Percentiles rank a stretch among this genome's conserved stretches.
Conservation (phyloP, 2,888 invertebrate genomes). For the Coelogynopora nodosa region DNA sequence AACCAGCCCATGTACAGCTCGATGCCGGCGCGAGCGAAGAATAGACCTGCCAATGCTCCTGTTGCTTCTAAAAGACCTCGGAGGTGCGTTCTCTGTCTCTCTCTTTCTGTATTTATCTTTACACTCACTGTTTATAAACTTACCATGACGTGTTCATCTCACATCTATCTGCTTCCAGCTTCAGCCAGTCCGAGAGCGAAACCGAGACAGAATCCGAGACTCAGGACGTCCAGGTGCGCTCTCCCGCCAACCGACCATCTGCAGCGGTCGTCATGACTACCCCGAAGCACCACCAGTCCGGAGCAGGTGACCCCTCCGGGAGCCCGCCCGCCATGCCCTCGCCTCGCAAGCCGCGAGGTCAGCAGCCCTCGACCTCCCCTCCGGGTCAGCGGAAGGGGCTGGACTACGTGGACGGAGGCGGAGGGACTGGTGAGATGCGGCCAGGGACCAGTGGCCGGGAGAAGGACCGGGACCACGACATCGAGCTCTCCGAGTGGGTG, state of each 20-base stretch:
- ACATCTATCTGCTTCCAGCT: background rate
- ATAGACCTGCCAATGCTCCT: too few relatives aligned
- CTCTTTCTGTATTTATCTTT: too few relatives aligned
- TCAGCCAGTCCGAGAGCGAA: background rate
- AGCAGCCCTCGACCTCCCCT: background rate
- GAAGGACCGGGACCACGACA: background rate
- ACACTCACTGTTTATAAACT: too few relatives aligned
- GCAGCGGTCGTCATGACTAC: background rate
- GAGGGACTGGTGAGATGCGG: background rate
- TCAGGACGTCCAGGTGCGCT: background rate
- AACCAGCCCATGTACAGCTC: slow-evolving; percentile 2
- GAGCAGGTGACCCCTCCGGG: background rate
- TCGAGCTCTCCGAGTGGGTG: background rate
- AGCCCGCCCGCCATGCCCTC: background rate
- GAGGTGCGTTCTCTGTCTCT: too few relatives aligned
- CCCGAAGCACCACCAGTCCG: too few relatives aligned
- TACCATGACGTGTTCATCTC: too few relatives aligned
- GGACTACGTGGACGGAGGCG: background rate
- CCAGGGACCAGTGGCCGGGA: background rate
- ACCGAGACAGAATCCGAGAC: background rate
- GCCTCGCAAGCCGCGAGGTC: background rate
- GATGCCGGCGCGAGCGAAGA: background rate
- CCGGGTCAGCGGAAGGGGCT: background rate
- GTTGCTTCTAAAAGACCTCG: too few relatives aligned
- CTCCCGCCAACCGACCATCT: background rate